Conservation (phyloP, 2,888 invertebrate genomes). For the Hyles lineata region DNA sequence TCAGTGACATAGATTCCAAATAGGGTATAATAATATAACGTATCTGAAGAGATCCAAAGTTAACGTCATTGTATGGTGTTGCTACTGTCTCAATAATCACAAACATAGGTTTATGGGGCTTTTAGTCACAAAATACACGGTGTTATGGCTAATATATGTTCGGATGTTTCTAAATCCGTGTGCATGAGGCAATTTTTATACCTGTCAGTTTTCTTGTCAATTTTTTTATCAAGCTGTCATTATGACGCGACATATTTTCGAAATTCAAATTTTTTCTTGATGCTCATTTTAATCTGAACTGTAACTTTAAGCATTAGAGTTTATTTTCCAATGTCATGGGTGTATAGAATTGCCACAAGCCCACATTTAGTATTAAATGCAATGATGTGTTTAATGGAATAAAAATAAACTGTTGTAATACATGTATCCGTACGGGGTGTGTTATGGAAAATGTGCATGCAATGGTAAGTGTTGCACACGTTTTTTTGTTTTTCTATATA, state of each 20-base stretch:
- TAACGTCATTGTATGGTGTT: conserved; percentile 77
- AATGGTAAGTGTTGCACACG: conserved; percentile 68
- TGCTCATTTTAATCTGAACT: neutral
- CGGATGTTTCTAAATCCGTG: conserved; percentile 68
- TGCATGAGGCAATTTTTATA: conserved; percentile 37
- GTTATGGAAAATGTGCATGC: conserved; percentile 80
- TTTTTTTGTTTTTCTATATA: conserved; percentile 39
- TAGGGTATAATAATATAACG: conserved; percentile 54
- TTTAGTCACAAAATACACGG: conserved; percentile 75
- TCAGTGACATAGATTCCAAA: conserved; percentile 49
- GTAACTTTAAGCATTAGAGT: neutral
- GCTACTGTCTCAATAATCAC: conserved; percentile 76
- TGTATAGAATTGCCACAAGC: conserved; percentile 12
- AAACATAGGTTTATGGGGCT: conserved; percentile 70
- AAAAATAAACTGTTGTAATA: conserved; percentile 61
- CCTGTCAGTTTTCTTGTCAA: neutral
- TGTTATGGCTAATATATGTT: conserved; percentile 81
- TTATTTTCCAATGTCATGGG: too few species aligned
- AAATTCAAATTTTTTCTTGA: neutral
- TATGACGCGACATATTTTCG: neutral
- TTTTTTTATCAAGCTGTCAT: neutral
- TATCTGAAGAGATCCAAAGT: conserved; percentile 51
- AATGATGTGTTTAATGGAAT: conserved; percentile 61
- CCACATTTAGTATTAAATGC: conserved; percentile 23
- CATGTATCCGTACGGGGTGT: conserved; percentile 76